Evolutionary conservation across 2,888 invertebrate genomes (phyloP).

Genomic region (Oscheius sp.): DNA sequence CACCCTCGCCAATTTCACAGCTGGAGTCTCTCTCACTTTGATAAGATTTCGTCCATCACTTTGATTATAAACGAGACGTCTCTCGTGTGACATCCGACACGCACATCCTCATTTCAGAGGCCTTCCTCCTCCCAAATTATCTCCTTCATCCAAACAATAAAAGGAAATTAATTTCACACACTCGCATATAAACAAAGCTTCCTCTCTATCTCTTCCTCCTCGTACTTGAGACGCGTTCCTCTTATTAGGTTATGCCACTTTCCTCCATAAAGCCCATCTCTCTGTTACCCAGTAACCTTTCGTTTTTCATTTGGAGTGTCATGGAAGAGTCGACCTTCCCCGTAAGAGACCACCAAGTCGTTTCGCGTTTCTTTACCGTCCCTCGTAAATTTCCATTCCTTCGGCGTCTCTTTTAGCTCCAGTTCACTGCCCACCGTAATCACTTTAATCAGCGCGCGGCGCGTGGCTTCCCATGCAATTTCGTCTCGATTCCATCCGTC

Average conservation of each 20-base stretch:
- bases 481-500: slow-evolving; percentile 2
- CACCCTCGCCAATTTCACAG: background rate
- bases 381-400: slow-evolving; percentile 23
- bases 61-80: background rate
- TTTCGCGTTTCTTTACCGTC: slow-evolving; percentile 10
- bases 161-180: too few relatives aligned
- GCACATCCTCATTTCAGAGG: too few relatives aligned
- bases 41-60: background rate
- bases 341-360: slow-evolving; percentile 17
- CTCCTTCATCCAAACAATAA: too few relatives aligned
- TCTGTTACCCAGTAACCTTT: background rate
- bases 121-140: too few relatives aligned
- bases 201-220: background rate
- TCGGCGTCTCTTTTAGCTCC: slow-evolving; percentile 11
- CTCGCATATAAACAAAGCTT: too few relatives aligned
- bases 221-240: background rate
- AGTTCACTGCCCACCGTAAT: slow-evolving; percentile 26
- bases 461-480: slow-evolving; percentile 9
- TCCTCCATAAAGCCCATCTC: background rate
- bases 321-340: background rate
- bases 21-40: background rate
- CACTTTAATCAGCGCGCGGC: slow-evolving; percentile 19
- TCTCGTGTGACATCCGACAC: background rate
- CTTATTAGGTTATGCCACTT: background rate
- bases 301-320: background rate